Percentiles rank a stretch among this genome's conserved stretches.
Conservation (phyloP, 2,888 invertebrate species). For the Sympetrum striolatum region DNA sequence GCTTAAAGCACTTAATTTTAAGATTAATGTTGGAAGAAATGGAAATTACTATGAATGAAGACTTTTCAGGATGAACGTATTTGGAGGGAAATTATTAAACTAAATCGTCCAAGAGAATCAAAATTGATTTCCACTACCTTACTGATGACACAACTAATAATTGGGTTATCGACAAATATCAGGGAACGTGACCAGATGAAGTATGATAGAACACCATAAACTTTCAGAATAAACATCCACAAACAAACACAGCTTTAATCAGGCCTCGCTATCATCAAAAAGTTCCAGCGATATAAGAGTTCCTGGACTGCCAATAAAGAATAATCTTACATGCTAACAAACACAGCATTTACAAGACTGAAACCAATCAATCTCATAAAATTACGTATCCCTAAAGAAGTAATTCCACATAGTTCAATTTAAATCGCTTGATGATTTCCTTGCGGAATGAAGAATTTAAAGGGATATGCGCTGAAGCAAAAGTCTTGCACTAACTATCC, state of each 20-base stretch:
- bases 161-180: not conserved
- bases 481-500: not conserved
- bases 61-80: too few species aligned
- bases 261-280: too few species aligned
- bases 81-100: too few species aligned
- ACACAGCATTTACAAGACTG: not conserved
- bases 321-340: not conserved
- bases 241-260: too few species aligned
- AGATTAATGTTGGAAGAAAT: too few species aligned
- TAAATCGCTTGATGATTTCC: conserved; percentile 27
- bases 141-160: not conserved
- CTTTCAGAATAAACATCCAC: too few species aligned
- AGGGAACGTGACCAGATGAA: not conserved
- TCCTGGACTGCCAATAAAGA: not conserved
- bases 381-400: not conserved
- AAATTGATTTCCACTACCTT: not conserved
- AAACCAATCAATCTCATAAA: not conserved
- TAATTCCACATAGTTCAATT: not conserved
- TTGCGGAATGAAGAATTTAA: conserved; percentile 45
- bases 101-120: not conserved
- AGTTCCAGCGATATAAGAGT: not conserved
- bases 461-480: not conserved
- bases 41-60: too few species aligned
- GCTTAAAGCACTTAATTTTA: too few species aligned
- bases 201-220: not conserved